These are phyloP conservation scores for Drosophila sucinea DNA, from an alignment of 1,140 invertebrate genomes.

Conservation along the genomic window DNA sequence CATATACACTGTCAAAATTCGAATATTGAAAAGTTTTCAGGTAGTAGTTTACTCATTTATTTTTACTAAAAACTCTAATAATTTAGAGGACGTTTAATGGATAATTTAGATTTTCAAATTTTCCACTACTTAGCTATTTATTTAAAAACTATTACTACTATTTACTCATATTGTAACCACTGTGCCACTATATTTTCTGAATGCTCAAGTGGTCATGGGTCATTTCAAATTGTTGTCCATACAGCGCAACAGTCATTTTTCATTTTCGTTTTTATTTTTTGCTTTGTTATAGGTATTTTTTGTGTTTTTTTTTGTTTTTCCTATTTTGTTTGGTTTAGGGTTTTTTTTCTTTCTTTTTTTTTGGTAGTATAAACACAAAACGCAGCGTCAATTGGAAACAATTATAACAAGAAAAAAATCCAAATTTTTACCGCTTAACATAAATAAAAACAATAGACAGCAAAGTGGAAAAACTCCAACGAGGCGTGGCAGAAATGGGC, in stretches of 20 bases:
- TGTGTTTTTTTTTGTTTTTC: not conserved
- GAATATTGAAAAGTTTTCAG: no score
- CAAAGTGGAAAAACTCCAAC: conserved; percentile 53
- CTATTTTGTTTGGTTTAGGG: not conserved
- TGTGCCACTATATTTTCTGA: conserved; percentile 14
- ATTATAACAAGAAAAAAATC: conserved; percentile 23
- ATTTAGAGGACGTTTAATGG: no score
- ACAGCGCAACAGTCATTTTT: conserved; percentile 41
- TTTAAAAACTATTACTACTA: no score
- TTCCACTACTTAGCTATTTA: no score
- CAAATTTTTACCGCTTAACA: conserved; percentile 28
- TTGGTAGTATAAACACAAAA: conserved; percentile 52
- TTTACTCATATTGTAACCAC: conserved; percentile 1
- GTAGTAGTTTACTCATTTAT: no score
- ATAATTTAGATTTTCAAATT: no score
- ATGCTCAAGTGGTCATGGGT: conserved; percentile 28
- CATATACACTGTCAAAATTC: no score
- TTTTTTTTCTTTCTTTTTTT: conserved; percentile 24
- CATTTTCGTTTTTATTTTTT: conserved; percentile 20
- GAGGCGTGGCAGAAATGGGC: not conserved
- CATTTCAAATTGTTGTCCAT: conserved; percentile 28
- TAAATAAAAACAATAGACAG: conserved; percentile 53
- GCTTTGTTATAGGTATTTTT: conserved; percentile 1
- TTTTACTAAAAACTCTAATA: no score
- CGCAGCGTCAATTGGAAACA: conserved; percentile 54